Base-by-base conservation (phyloP, 2,888 invertebrate genomes). In the Lathronympha strigana region DNA sequence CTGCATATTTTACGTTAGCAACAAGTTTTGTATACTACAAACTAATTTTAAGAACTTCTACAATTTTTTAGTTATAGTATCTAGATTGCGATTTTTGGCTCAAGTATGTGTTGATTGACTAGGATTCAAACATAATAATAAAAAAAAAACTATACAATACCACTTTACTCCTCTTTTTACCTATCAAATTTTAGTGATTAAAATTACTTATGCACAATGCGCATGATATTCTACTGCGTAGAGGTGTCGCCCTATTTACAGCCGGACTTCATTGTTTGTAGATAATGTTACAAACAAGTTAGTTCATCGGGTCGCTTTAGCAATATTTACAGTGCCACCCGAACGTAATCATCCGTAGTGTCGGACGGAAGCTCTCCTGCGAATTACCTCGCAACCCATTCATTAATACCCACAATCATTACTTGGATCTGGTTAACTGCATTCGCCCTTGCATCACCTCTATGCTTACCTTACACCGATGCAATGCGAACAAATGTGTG, bases 291-390 rank as follows among this genome's bases (percentile, higher is more conserved):
- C 75, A 76, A 74, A 75, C 54, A 71, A 71, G 70, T 68, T 71
- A 69, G 75, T 76, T 75, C 74, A 69, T 62, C 66, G 67, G 73
- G 75, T 76, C 74, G 77, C 68, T 81, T 77, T 79, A 74, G 79
- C 76, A 81, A 82, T 87, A 81, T 86, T 84, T 82, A 83, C 76
- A 77, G 71, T 72, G 69, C 69, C 66, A 67, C 71, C 72, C 69
- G 69, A 82, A 71, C 75, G 78, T 84, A 84, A 86, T 84, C 84
- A 83, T 82, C 83, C 82, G 80, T 75, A 71, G 73, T 75, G 73
- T 76, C 71, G 71, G 63, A 75, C 82, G 82, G 82, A 82, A 79
- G 80, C 76, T 79, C 74, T 76, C 76, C 78, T 76, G 67, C 73
- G 78, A 79, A 79, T 80, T 76, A 76, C 73, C 71, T 72, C 69